Evolutionary conservation across 2,888 invertebrate species (phyloP).

Genomic region (Melanchra persicariae): DNA sequence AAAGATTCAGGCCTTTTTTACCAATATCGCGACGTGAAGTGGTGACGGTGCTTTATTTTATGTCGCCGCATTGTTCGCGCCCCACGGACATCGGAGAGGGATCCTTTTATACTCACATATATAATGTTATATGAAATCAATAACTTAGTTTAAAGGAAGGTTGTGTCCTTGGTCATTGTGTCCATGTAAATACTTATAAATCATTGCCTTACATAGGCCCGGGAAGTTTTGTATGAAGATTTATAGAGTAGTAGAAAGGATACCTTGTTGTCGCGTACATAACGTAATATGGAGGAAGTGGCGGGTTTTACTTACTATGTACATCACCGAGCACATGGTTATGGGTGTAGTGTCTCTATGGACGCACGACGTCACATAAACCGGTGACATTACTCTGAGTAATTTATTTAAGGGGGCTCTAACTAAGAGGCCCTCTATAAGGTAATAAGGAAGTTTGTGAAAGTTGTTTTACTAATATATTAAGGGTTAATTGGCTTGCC

Average conservation of each 20-base stretch:
- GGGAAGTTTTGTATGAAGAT: constrained; percentile 38
- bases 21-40: constrained; percentile 63
- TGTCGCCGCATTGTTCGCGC: constrained; percentile 65
- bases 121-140: constrained; percentile 56
- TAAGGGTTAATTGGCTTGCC: constrained; percentile 65
- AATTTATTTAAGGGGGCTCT: constrained; percentile 59
- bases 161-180: constrained; percentile 50
- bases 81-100: constrained; percentile 61
- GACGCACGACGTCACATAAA: constrained; percentile 50
- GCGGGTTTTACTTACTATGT: constrained; percentile 22
- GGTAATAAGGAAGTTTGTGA: constrained; percentile 69
- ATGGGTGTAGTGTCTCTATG: constrained; percentile 53
- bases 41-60: constrained; percentile 70
- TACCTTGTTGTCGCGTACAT: constrained; percentile 27
- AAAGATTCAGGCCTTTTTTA: constrained; percentile 69
- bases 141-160: constrained; percentile 52
- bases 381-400: constrained; percentile 39
- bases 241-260: constrained; percentile 40
- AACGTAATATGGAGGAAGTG: constrained; percentile 11
- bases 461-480: constrained; percentile 70
- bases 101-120: constrained; percentile 59
- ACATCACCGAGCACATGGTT: constrained; percentile 29
- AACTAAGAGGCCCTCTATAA: constrained; percentile 60
- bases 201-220: constrained; percentile 45
- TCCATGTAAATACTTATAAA: constrained; percentile 47